phyloP scores from a whole-genome alignment of 2,113 vertebrate species.

The Triplophysa dalaica region DNA sequence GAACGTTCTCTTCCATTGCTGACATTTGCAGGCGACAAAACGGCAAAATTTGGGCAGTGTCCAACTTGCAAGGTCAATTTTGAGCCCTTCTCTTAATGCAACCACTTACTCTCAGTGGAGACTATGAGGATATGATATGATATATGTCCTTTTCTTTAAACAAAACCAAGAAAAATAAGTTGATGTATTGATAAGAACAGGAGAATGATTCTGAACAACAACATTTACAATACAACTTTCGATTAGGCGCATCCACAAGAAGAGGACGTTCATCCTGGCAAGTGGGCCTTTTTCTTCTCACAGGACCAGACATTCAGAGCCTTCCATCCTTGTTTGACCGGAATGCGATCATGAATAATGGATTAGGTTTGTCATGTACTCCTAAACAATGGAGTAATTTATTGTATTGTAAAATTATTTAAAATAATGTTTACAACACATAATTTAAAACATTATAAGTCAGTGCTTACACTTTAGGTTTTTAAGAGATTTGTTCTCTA shows the following conservation, averaged over 20 bases:
- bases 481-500: background rate
- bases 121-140: too few relatives aligned
- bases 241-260: background rate
- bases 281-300: constrained; percentile 16
- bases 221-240: background rate
- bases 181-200: too few relatives aligned
- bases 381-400: background rate
- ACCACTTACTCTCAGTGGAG: too few relatives aligned
- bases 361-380: constrained; percentile 5
- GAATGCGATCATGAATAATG: background rate
- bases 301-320: background rate
- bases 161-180: too few relatives aligned
- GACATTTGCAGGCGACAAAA: too few relatives aligned
- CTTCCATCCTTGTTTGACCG: background rate
- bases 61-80: too few relatives aligned
- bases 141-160: too few relatives aligned
- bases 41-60: too few relatives aligned
- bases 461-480: too few relatives aligned
- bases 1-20: too few relatives aligned
- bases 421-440: background rate
- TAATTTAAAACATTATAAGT: background rate
- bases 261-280: background rate
- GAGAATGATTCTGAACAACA: background rate
- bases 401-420: background rate
- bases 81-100: too few relatives aligned